Evolutionary conservation across 2,797 vertebrate genomes (phyloP), one percentile per base, ranked within the genome.

Genomic region (Podarcis siculus): DNA sequence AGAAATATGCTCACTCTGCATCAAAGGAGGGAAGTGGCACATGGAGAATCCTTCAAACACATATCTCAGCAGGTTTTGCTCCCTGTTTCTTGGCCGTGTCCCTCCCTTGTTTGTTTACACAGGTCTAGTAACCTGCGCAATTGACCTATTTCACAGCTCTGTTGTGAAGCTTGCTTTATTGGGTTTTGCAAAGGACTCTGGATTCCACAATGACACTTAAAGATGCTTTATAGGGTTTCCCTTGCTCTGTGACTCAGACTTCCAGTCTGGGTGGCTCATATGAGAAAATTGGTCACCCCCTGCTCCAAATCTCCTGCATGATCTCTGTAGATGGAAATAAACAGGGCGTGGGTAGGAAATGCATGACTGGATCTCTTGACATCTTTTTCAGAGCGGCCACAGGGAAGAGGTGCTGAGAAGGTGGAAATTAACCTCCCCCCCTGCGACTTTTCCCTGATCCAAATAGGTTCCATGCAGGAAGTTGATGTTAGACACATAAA

Each of bases 201-300:
- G 85, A 42, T 32, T 64, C 17, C 78, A 39, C 32, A 73, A 81
- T 64, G 55, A 61, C 49, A 73, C 67, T 55, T 72, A 39, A n/a
- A 37, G 32, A 13, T 19, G 77, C 23, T 71, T 86, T 42, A 30
- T 58, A 35, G 55, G 94, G 85, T 94, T 88, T 76, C 49, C 49
- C 49, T 86, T 8, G n/a, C 76, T 35, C 90, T 82, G 12, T 95
- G 95, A 96, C 91, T 96, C 95, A 96, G 91, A 89, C 88, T 25
- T 3, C 6, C 87, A 90, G 49, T 90, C 82, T 58, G 83, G 89
- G 79, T 88, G 88, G 55, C 27, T 12, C 1, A 86, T 32, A 86
- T 27, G 92, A 89, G 88, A 35, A 76, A 64, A 15, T 7, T 32
- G 39, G 17, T 3, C 71, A 81, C 35, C 27, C 8, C 8, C 17